These are phyloP conservation scores for Nyctereutes procyonoides DNA, from an alignment of 2,113 vertebrate genomes.

Conservation along the genomic window DNA sequence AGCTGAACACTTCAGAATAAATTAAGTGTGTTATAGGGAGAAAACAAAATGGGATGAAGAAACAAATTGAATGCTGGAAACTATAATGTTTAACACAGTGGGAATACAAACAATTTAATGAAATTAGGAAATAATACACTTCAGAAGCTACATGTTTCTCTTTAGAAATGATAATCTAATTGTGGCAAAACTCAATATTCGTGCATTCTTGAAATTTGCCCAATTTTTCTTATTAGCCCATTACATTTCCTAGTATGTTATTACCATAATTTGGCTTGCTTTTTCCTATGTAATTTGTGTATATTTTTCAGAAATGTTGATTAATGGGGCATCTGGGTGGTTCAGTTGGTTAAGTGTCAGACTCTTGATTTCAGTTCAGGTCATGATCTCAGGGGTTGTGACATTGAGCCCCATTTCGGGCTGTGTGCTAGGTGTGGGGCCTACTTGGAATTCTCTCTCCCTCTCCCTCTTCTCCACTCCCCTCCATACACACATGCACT, in stretches of 20 bases:
- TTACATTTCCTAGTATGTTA: background rate
- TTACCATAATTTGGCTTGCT: background rate
- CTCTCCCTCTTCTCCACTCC: background rate
- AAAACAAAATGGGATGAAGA: constrained; percentile 43
- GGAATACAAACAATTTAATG: constrained; percentile 59
- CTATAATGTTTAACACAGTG: constrained; percentile 4
- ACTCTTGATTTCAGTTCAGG: background rate
- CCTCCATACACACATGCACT: background rate
- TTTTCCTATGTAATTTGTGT: background rate
- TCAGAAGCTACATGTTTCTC: background rate
- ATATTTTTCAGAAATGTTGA: constrained; percentile 53
- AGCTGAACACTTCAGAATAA: constrained; percentile 49
- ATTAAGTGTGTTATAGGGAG: background rate
- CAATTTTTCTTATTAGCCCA: background rate
- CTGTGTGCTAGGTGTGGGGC: background rate
- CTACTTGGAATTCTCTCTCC: background rate
- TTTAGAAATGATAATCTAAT: constrained; percentile 39
- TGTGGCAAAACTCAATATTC: background rate
- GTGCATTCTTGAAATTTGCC: background rate
- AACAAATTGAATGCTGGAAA: constrained; percentile 29
- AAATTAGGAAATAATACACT: constrained; percentile 27
- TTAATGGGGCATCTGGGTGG: background rate
- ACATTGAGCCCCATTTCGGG: background rate
- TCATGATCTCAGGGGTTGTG: background rate
- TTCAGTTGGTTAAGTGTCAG: background rate